phyloP scores from a whole-genome alignment of 2,797 vertebrate genomes.

The Sebastes trivittatus region DNA sequence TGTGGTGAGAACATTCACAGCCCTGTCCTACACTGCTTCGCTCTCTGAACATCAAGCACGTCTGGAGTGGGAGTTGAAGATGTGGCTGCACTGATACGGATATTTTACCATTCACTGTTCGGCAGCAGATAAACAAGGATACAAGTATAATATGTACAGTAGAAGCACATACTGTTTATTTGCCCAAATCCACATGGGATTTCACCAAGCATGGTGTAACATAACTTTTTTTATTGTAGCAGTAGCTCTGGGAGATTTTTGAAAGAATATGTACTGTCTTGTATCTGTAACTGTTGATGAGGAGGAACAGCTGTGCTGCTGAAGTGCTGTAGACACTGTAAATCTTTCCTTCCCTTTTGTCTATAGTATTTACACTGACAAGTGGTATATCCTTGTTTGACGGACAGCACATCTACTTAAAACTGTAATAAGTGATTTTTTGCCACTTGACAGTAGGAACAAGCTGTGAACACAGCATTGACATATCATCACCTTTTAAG shows the following conservation, averaged over 20 bases:
- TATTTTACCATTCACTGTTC: slow-evolving; percentile 21
- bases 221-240: background rate
- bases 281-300: background rate
- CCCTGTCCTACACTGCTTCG: slow-evolving; percentile 60
- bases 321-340: background rate
- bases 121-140: background rate
- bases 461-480: background rate
- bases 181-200: background rate
- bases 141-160: background rate
- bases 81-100: slow-evolving; percentile 24
- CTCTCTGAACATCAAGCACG: slow-evolving; percentile 48
- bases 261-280: background rate
- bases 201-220: background rate
- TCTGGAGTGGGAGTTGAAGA: slow-evolving; percentile 46
- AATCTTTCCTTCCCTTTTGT: background rate
- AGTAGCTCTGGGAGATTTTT: background rate
- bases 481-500: background rate
- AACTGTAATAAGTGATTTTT: background rate
- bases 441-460: background rate
- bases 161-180: background rate
- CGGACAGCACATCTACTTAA: background rate
- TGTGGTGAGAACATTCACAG: slow-evolving; percentile 77
- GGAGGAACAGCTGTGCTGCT: background rate
- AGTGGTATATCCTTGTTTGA: background rate
- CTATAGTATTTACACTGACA: background rate